Base-by-base conservation (phyloP, 2,888 invertebrate species). In the Psococerastis gibbosa region DNA sequence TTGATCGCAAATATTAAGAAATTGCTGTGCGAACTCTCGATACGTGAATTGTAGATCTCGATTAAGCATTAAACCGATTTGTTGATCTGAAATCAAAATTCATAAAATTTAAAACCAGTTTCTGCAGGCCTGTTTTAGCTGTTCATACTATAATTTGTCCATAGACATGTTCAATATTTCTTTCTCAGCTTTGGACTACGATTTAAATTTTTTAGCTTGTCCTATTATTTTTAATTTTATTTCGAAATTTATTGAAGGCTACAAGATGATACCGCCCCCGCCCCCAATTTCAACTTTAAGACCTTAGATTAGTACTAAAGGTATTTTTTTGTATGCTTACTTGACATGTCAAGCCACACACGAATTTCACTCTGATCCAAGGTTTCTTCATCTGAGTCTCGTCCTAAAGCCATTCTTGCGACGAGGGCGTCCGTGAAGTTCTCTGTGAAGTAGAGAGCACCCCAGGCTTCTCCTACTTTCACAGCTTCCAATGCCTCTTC, bases 281-380 rank as follows among this genome's bases (percentile, higher is more conserved):
- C n/a, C n/a, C 31, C 31, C 31, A 31, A 9, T n/a, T 9, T 31
- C 31, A 33, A 33, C 33, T n/a, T n/a, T n/a, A n/a, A n/a, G n/a
- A n/a, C n/a, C n/a, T n/a, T n/a, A n/a, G n/a, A n/a, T n/a, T n/a
- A n/a, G n/a, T n/a, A n/a, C n/a, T n/a, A n/a, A n/a, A n/a, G n/a
- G n/a, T n/a, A n/a, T n/a, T n/a, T n/a, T n/a, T n/a, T n/a, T n/a
- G n/a, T n/a, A 31, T 35, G 62, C 67, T 66, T 60, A 77, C 76
- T 92, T 52, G 88, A 85, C 82, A 89, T 85, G 60, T 91, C 91
- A 46, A 89, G 71, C 81, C 85, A 84, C 43, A 89, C 83, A 55
- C 83, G 71, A 47, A 89, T 76, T 58, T 87, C 87, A 38, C 87
- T 88, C 49, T 82, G 81, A 50, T 81, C 78, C 44, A 89, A 70